Conservation (phyloP, 2,888 invertebrate species). For the Mimachlamys varia region DNA sequence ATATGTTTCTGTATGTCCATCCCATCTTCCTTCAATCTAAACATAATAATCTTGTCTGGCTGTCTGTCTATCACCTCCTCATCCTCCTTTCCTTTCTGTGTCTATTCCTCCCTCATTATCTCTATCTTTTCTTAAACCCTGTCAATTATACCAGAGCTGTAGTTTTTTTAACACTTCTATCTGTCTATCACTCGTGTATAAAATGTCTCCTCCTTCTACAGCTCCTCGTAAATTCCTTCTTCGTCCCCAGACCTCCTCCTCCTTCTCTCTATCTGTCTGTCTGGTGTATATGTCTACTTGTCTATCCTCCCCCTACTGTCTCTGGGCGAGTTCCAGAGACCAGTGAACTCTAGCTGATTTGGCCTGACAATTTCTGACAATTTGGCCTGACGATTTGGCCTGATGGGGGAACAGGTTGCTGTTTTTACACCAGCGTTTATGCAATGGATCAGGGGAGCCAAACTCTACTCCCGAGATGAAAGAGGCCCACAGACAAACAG, state of each 20-base stretch:
- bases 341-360: conserved; percentile 12
- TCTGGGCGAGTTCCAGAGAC: conserved; percentile 23
- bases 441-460: not conserved
- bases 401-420: conserved; percentile 1
- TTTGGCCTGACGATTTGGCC: not conserved
- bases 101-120: not conserved
- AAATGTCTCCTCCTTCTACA: not conserved
- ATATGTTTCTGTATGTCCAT: not conserved
- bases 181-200: not conserved
- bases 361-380: no score
- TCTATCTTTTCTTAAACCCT: not conserved
- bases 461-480: conserved; percentile 29
- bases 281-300: conserved; percentile 20
- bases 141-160: not conserved
- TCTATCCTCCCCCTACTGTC: not conserved
- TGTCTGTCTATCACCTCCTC: not conserved
- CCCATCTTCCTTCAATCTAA: not conserved
- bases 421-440: not conserved
- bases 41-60: not conserved
- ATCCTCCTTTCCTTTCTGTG: not conserved
- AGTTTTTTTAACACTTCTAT: not conserved
- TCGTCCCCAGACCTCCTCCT: not conserved
- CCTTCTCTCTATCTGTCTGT: not conserved
- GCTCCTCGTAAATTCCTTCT: not conserved
- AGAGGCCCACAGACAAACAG: conserved; percentile 21